Evolutionary conservation across 2,113 vertebrate species (phyloP).

Genomic region (Hippolais icterina): DNA sequence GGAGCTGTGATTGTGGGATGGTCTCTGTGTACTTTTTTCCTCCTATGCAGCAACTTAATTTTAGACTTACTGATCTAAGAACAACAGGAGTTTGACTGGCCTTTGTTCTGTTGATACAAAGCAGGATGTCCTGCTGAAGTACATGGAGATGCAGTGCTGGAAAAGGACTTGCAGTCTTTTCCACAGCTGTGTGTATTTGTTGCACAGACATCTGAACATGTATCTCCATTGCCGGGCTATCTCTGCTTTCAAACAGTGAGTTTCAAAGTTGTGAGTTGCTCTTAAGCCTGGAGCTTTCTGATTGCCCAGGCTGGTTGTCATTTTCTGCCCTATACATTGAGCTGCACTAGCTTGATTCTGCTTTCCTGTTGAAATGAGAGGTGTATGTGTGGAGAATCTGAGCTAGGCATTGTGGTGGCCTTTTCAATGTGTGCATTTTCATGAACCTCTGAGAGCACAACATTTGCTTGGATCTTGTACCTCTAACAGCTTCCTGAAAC

Average conservation of each 20-base stretch:
- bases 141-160: neutral
- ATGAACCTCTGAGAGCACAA: neutral
- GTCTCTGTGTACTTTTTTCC: neutral
- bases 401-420: neutral
- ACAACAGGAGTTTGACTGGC: neutral
- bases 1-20: neutral
- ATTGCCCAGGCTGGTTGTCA: neutral
- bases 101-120: neutral
- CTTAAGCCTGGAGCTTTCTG: neutral
- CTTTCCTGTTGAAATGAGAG: neutral
- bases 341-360: neutral
- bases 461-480: accelerated
- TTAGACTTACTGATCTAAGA: neutral
- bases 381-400: neutral
- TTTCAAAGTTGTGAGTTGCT: neutral
- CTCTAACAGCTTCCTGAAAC: neutral
- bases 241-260: neutral
- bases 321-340: neutral
- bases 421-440: neutral
- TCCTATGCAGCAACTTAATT: neutral
- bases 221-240: neutral
- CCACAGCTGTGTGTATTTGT: neutral
- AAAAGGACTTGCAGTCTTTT: neutral
- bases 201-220: neutral
- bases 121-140: neutral